Evolutionary conservation across 2,888 invertebrate genomes (phyloP).

Genomic region (Diloba caeruleocephala): DNA sequence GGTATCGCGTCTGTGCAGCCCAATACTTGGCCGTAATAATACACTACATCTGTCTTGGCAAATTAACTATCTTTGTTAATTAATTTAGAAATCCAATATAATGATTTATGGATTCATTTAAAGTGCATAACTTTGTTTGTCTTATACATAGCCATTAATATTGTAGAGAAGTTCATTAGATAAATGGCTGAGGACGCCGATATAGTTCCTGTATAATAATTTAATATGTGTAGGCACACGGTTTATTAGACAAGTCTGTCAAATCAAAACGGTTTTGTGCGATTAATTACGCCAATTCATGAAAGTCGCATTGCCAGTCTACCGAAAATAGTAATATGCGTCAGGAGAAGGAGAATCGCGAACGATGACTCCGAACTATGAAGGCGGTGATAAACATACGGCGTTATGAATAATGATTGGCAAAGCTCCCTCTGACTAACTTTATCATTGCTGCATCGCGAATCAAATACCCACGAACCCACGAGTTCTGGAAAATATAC

Average conservation of each 20-base stretch:
- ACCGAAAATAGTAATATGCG: slow-evolving; percentile 80
- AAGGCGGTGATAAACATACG: slow-evolving; percentile 74
- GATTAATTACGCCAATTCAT: slow-evolving; percentile 61
- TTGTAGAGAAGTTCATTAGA: slow-evolving; percentile 25
- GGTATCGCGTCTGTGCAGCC: slow-evolving; percentile 67
- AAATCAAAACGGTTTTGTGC: slow-evolving; percentile 50
- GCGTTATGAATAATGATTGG: slow-evolving; percentile 80
- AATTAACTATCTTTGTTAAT: slow-evolving; percentile 71
- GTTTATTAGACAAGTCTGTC: slow-evolving; percentile 56
- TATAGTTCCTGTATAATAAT: slow-evolving; percentile 27
- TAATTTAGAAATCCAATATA: slow-evolving; percentile 65
- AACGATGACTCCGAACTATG: slow-evolving; percentile 75
- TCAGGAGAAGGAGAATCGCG: slow-evolving; percentile 72
- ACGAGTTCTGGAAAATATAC: slow-evolving; percentile 59
- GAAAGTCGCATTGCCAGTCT: slow-evolving; percentile 54
- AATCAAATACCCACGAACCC: slow-evolving; percentile 64
- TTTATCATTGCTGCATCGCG: slow-evolving; percentile 51
- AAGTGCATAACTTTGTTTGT: slow-evolving; percentile 34
- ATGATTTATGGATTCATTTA: slow-evolving; percentile 43
- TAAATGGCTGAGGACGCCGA: slow-evolving; percentile 7
- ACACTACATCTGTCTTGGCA: slow-evolving; percentile 80
- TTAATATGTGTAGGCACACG: slow-evolving; percentile 14
- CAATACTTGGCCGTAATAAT: slow-evolving; percentile 70
- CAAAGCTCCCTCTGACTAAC: slow-evolving; percentile 74
- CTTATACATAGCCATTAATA: slow-evolving; percentile 30